Evolutionary conservation across 2,888 invertebrate species (phyloP), one percentile per base, ranked within the genome.

Genomic region (Drosophila subsilvestris): DNA sequence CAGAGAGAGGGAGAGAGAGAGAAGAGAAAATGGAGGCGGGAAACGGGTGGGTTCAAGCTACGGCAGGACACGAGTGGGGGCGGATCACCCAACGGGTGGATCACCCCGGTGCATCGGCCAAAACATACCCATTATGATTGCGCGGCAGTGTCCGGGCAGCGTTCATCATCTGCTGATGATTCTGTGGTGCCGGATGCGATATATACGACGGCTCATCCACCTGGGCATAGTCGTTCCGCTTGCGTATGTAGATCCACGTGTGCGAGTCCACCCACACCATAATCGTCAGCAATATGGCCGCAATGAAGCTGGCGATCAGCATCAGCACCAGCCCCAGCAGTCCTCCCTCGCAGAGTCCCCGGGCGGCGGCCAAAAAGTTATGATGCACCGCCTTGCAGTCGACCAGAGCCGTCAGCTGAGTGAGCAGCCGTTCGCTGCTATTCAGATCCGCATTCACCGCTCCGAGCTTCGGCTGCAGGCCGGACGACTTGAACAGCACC

Each of bases 171-270:
- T 91, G 77, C 69, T 93, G 93, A 66, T 93, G 93, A 79, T 93
- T 93, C 78, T 91, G 91, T 83, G 93, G 89, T 76, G 93, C 92
- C 74, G 92, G 92, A 79, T 91, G 91, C 3, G 91, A 92, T 63
- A 91, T 91, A 70, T 91, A 89, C 90, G 93, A 97, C 73, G 96
- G 96, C 91, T 97, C 97, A 92, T 97, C 97, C 79, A 96, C 95
- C 91, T 96, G 96, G 69, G 95, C 95, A 87, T 96, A 96, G 90
- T 95, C 95, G 55, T 94, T 93, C 95, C 98, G 96, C 95, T 93
- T 97, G 89, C 97, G 95, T 79, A 98, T 98, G 90, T 98, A 98
- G 91, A 98, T 98, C 98, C 98, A 98, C 9, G 98, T 98, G 90
- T 98, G 98, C 5, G 98, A 98, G 91, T 98, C 98, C 59, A 98